Evolutionary conservation across 2,888 invertebrate genomes (phyloP).

Genomic region (Mactromeris polynyma): DNA sequence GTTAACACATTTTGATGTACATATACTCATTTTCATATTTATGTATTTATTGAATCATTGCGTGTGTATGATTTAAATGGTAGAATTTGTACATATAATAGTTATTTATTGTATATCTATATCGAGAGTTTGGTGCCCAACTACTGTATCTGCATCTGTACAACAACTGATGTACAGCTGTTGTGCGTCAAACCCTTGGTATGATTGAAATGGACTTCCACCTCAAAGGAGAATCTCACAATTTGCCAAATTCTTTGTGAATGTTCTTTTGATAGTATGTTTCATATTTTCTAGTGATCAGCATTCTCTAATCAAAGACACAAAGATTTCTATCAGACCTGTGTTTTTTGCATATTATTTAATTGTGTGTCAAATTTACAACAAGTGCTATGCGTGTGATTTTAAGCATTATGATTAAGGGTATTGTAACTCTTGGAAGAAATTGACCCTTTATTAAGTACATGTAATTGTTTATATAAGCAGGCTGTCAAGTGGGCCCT

Average conservation of each 20-base stretch:
- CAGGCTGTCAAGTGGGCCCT: too few relatives aligned
- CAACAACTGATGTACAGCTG: too few relatives aligned
- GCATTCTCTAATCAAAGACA: neutral
- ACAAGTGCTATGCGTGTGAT: neutral
- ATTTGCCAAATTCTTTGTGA: neutral
- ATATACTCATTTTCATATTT: conserved; percentile 18
- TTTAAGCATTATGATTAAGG: neutral
- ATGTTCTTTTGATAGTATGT: neutral
- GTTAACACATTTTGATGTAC: neutral
- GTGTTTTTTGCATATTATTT: neutral
- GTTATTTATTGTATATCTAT: conserved; percentile 25
- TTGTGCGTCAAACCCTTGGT: too few relatives aligned
- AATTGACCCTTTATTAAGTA: neutral
- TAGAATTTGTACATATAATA: conserved; percentile 36
- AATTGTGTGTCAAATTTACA: neutral
- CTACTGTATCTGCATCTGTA: too few relatives aligned
- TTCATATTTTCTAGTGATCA: neutral
- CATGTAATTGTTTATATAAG: too few relatives aligned
- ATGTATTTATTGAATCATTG: neutral
- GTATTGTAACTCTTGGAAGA: neutral
- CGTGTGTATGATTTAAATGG: neutral
- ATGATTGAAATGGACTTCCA: neutral
- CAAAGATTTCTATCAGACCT: neutral
- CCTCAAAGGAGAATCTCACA: neutral
- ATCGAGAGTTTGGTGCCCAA: neutral